phyloP scores from a whole-genome alignment of 2,797 vertebrate species.

The Mormyrops boulengeri region DNA sequence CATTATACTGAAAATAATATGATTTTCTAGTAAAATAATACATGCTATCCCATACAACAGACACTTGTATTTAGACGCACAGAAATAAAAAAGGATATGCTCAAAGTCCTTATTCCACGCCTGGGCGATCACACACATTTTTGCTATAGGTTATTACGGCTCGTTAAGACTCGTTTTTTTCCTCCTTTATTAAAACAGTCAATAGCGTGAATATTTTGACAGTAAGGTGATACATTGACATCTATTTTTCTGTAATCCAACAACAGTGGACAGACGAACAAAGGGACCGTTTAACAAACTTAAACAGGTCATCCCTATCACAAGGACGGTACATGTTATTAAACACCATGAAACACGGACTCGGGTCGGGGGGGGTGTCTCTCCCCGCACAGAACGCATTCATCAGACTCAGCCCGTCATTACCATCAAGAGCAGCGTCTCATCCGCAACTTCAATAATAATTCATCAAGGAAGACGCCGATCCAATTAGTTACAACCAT shows the following conservation, averaged over 20 bases:
- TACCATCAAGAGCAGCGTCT: background rate
- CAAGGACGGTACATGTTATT: background rate
- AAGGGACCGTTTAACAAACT: background rate
- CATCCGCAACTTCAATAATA: background rate
- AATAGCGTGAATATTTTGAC: background rate
- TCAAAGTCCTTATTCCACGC: background rate
- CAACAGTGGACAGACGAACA: background rate
- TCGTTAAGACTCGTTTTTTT: background rate
- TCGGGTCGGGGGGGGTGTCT: background rate
- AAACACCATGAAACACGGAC: background rate
- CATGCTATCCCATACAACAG: background rate
- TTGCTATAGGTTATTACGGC: background rate
- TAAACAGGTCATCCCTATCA: background rate
- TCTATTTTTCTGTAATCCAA: background rate
- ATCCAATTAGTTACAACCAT: background rate
- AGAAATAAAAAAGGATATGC: background rate
- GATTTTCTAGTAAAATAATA: background rate
- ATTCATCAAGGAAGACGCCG: background rate
- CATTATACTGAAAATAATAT: background rate
- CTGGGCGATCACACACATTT: background rate
- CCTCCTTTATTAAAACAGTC: background rate
- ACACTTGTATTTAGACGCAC: background rate
- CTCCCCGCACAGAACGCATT: background rate
- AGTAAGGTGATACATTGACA: background rate
- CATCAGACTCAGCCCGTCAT: background rate